These are phyloP conservation scores for Epinephelus malabaricus DNA, from an alignment of 2,797 vertebrate species.

Conservation along the genomic window DNA sequence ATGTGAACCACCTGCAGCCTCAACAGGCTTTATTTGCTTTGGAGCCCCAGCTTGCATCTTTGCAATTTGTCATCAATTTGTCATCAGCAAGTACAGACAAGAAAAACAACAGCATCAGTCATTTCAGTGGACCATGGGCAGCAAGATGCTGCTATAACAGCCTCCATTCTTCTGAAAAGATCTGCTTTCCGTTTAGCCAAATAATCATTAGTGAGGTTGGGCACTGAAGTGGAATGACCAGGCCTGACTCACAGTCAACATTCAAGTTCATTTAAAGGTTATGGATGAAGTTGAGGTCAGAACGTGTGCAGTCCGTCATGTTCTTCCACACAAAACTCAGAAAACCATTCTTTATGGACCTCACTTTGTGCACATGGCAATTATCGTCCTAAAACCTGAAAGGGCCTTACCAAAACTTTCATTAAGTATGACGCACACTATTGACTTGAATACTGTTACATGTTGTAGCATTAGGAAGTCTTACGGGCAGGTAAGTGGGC, in stretches of 20 bases:
- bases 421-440: too few species aligned
- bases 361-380: not conserved
- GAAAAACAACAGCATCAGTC: not conserved
- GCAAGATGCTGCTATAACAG: not conserved
- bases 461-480: too few species aligned
- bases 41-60: not conserved
- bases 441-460: too few species aligned
- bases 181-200: not conserved
- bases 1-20: conserved; percentile 29
- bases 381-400: too few species aligned
- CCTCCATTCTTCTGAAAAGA: not conserved
- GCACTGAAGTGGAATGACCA: not conserved
- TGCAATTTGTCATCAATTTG: not conserved
- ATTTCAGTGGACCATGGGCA: not conserved
- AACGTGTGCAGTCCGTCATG: too few species aligned
- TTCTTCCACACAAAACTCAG: not conserved
- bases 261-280: not conserved
- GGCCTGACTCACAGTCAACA: not conserved
- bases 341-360: not conserved
- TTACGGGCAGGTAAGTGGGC: too few species aligned
- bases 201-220: not conserved
- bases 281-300: too few species aligned
- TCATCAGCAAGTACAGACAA: not conserved
- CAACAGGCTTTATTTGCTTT: conserved; percentile 25
- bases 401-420: too few species aligned